Evolutionary conservation across 2,797 vertebrate genomes (phyloP).

Genomic region (Intellagama lesueurii): DNA sequence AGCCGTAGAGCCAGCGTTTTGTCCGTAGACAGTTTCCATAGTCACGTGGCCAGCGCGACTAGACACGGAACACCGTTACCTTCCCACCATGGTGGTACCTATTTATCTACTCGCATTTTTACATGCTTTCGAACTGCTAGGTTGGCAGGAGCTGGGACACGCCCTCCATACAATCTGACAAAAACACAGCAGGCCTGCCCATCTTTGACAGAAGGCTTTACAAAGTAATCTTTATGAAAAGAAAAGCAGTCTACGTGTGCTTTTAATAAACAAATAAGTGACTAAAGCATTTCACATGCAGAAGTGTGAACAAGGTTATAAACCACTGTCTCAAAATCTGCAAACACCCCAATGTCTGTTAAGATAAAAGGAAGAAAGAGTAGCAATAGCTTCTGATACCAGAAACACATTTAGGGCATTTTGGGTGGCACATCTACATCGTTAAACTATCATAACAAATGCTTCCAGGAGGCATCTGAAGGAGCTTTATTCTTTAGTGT

Average conservation of each 20-base stretch:
- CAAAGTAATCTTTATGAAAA: neutral
- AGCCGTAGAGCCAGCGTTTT: no score
- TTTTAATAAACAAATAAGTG: neutral
- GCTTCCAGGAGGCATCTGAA: constrained; percentile 30
- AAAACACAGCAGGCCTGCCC: constrained; percentile 42
- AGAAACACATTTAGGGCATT: neutral
- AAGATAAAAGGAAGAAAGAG: constrained; percentile 2
- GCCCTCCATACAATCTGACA: neutral
- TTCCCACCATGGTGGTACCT: no score
- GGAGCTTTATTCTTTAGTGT: neutral
- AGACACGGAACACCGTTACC: no score
- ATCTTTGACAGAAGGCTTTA: constrained; percentile 48
- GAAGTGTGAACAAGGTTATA: neutral
- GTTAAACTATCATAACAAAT: constrained; percentile 9
- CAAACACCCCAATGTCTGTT: neutral
- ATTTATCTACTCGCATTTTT: no score
- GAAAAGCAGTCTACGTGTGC: neutral
- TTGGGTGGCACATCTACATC: constrained; percentile 20
- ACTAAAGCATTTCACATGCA: neutral
- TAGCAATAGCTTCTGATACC: neutral
- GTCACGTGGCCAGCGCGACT: no score
- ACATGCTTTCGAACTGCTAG: no score
- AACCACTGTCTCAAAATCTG: constrained; percentile 4
- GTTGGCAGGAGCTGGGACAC: neutral
- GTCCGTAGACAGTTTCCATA: no score